phyloP scores from a whole-genome alignment of 2,888 invertebrate genomes.

The Synanthedon tipuliformis region DNA sequence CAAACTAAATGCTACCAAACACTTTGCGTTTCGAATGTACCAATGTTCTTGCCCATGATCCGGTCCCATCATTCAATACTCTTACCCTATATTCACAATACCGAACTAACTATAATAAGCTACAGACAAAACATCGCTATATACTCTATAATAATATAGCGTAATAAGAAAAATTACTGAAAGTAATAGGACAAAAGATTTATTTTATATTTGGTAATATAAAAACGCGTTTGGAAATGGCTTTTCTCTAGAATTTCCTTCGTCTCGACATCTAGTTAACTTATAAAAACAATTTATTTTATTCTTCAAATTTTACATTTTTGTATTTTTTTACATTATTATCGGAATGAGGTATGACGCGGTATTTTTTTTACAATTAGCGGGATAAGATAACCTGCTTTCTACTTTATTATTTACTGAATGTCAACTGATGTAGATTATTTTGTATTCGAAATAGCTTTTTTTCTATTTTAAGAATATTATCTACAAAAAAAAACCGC shows the following conservation, averaged over 20 bases:
- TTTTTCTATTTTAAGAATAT: too few relatives aligned
- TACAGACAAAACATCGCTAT: constrained; percentile 24
- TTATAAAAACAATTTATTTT: too few relatives aligned
- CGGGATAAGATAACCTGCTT: not conserved
- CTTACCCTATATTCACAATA: constrained; percentile 20
- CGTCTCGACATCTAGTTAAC: too few relatives aligned
- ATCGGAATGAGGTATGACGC: constrained; percentile 46
- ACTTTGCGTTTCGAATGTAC: too few relatives aligned
- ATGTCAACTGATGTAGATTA: too few relatives aligned
- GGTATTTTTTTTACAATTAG: constrained; percentile 14
- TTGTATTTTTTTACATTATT: constrained; percentile 14
- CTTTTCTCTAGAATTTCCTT: not conserved
- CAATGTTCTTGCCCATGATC: too few relatives aligned
- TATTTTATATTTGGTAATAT: constrained; percentile 25
- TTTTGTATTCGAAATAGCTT: too few relatives aligned
- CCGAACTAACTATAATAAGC: constrained; percentile 24
- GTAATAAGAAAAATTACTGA: constrained; percentile 12
- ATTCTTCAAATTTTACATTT: not conserved
- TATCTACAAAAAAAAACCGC: too few relatives aligned
- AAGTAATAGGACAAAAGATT: constrained; percentile 22
- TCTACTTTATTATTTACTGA: too few relatives aligned
- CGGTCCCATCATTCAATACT: not conserved
- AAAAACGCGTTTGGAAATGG: constrained; percentile 10
- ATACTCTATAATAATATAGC: constrained; percentile 21
- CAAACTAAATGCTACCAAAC: too few relatives aligned